Conservation (phyloP, 2,797 vertebrate genomes). For the Acestrorhynchus altus region DNA sequence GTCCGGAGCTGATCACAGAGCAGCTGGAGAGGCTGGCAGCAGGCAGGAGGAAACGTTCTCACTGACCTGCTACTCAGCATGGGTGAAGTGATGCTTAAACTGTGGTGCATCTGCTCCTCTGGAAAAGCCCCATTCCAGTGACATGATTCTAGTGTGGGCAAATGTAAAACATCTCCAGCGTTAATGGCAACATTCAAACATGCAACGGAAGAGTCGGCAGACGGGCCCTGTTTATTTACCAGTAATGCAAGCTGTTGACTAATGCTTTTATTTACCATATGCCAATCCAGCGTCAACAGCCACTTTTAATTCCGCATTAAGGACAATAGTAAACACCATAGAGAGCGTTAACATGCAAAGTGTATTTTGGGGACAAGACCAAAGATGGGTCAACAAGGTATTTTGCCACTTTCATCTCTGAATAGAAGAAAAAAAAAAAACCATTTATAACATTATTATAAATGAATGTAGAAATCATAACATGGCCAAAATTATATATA, state of each 20-base stretch:
- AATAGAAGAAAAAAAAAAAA: too few relatives aligned
- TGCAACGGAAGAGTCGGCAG: neutral
- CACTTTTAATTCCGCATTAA: neutral
- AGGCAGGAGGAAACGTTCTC: neutral
- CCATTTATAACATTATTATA: too few relatives aligned
- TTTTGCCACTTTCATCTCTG: neutral
- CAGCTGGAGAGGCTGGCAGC: slow-evolving; percentile 7
- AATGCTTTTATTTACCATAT: slow-evolving; percentile 34
- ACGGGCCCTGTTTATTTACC: neutral
- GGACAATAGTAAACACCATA: neutral
- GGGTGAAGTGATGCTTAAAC: slow-evolving; percentile 21
- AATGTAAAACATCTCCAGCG: slow-evolving; percentile 6
- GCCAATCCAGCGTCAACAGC: neutral
- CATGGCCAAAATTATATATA: too few relatives aligned
- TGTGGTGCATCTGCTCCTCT: neutral
- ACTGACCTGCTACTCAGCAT: slow-evolving; percentile 22
- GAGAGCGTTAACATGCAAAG: neutral
- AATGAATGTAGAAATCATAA: too few relatives aligned
- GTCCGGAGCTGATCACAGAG: neutral
- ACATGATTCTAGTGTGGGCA: slow-evolving; percentile 6
- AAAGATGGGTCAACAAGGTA: neutral
- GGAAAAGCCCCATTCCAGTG: neutral
- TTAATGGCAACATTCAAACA: neutral
- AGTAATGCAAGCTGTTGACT: slow-evolving; percentile 12
- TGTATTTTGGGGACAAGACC: neutral